A percentile compares a stretch with the other conserved stretches of the same genome.
Conservation (phyloP, 2,113 vertebrate species). For the Myanophis thanlyinensis region DNA sequence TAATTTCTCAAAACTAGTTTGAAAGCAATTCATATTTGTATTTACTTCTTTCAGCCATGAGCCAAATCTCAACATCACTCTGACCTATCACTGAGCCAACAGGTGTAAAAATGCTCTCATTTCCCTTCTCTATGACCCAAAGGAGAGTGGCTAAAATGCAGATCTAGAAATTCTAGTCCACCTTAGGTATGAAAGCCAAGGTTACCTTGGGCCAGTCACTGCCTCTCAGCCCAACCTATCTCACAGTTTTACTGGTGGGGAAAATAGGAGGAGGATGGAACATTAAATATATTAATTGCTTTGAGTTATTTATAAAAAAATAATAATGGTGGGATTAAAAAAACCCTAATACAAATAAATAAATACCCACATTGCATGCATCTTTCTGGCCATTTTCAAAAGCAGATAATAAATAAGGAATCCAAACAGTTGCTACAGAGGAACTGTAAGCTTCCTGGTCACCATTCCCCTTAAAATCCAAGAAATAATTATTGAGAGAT, state of each 20-base stretch:
- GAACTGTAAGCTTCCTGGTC: neutral
- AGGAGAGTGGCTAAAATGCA: neutral
- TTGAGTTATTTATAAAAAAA: neutral
- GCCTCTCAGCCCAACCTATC: neutral
- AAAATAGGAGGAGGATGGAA: neutral
- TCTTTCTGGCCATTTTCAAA: neutral
- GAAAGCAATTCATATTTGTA: neutral
- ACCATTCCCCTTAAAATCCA: neutral
- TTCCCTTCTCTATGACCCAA: neutral
- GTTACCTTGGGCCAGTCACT: neutral
- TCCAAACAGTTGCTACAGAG: neutral
- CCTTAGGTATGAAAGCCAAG: neutral
- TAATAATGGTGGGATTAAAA: no score
- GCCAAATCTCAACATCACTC: neutral
- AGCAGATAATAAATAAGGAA: neutral
- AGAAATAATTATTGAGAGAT: neutral
- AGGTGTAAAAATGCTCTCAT: neutral
- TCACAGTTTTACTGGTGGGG: neutral
- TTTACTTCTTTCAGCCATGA: neutral
- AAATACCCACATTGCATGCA: neutral
- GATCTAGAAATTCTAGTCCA: neutral
- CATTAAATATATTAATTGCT: neutral
- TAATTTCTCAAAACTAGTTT: neutral
- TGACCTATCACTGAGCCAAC: neutral
- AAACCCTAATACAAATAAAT: no score